Evolutionary conservation across 37 sponge, comb jelly and placozoan genomes (phyloP).

Genomic region (Beroe forskalii): DNA sequence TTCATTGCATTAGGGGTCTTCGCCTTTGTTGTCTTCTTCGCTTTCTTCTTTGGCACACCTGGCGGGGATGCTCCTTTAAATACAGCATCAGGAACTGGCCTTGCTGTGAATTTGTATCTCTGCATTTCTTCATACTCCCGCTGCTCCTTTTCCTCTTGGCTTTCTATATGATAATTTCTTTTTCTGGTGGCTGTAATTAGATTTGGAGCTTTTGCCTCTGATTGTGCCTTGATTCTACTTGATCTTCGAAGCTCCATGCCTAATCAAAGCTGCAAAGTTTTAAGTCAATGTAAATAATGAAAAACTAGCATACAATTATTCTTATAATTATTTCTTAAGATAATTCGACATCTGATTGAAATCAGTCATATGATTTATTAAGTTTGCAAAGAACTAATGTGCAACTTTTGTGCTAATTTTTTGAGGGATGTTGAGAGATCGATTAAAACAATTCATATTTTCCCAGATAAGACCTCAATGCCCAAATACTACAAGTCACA

Average conservation of each 20-base stretch:
- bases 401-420: too few species aligned
- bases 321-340: too few species aligned
- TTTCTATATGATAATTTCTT: slow-evolving; percentile 11
- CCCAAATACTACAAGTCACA: too few species aligned
- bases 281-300: background rate
- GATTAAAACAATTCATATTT: too few species aligned
- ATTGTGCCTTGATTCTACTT: slow-evolving; percentile 35
- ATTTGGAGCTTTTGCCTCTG: background rate
- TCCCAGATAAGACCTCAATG: too few species aligned
- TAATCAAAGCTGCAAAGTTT: background rate
- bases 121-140: slow-evolving; percentile 41
- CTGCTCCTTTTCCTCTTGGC: slow-evolving; percentile 43
- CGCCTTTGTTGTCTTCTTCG: background rate
- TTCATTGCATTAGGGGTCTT: slow-evolving; percentile 55
- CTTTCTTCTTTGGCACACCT: slow-evolving; percentile 16
- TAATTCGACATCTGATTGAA: too few species aligned
- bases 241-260: slow-evolving; percentile 47
- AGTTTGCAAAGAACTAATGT: too few species aligned
- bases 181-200: background rate
- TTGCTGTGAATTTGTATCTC: slow-evolving; percentile 26
- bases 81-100: background rate
- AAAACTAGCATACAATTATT: background rate
- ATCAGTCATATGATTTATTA: too few species aligned
- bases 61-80: background rate
- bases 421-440: too few species aligned